Evolutionary conservation across 2,888 invertebrate species (phyloP), one percentile per base, ranked within the genome.

Genomic region (Aleiodes testaceus): DNA sequence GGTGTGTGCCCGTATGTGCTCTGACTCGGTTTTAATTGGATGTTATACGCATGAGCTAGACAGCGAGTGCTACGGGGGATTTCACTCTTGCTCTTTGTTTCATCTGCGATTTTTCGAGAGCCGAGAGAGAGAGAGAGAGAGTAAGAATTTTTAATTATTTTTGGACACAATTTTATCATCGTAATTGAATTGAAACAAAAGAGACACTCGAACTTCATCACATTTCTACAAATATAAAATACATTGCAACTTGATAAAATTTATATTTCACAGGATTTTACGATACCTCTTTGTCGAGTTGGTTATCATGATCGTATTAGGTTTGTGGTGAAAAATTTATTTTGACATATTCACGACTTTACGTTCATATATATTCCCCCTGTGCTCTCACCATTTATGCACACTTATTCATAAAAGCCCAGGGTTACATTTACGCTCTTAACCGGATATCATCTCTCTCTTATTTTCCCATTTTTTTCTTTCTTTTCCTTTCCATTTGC

Each of bases 11-110:
- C 49, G 52, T 20, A 44, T 16, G 44, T 20, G 12, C 20, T 59
- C 59, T 55, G 70, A 63, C 52, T 63, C 63, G 55, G 71, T 74
- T 80, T 83, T 83, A 82, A 83, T 82, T 82, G 80, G 79, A 76
- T 76, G 70, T 75, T 77, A 53, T 66, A 47, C 63, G 26, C 63
- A 30, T 14, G 30, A 14, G 36, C 36, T 3, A 26, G 36, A 3
- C 9, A 36, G 36, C 36, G 4, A 36, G 3, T 36, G 36, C 36
- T 36, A 36, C 11, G 36, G 7, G 36, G 7, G 36, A 36, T 36
- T 36, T 36, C 36, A 7, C 11, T 36, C 36, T 36, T 7, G 11
- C 9, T 36, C 36, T 36, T 36, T 36, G 36, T 36, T 36, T 36
- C 36, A 6, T 36, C 36, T 36, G 2, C 11, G 36, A 36, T 36